Conservation (phyloP, 2,113 vertebrate species). For the Barnardius zonarius region DNA sequence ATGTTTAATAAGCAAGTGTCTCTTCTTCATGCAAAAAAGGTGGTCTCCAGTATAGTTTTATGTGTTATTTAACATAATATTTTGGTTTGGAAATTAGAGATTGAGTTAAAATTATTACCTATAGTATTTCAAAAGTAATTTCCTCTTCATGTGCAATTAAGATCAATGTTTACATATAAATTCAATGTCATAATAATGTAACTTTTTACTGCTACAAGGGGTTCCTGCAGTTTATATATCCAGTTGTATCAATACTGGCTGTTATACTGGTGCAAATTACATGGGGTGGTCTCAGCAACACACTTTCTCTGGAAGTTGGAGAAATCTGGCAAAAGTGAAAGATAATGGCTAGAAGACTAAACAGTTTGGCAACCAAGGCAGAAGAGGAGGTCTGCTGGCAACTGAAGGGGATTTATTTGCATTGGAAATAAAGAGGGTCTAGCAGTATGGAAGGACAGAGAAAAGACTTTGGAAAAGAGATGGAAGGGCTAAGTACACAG, state of each 20-base stretch:
- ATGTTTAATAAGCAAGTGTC: not conserved
- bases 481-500: constrained; percentile 26
- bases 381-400: not conserved
- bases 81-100: constrained; percentile 26
- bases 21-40: not conserved
- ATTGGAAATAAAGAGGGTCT: not conserved
- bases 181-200: constrained; percentile 25
- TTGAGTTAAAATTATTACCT: constrained; percentile 14
- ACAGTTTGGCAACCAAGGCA: not conserved
- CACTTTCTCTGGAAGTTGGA: not conserved
- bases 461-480: constrained; percentile 2
- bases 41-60: not conserved
- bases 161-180: constrained; percentile 43
- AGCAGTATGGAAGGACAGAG: not conserved
- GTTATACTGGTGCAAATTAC: not conserved
- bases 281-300: not conserved
- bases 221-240: constrained; percentile 33
- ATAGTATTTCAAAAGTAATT: constrained; percentile 51
- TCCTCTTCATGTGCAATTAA: constrained; percentile 48
- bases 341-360: not conserved
- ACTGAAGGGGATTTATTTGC: not conserved
- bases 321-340: not conserved
- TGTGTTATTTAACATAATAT: not conserved
- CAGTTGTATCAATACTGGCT: constrained; percentile 44
- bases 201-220: constrained; percentile 12